A percentile compares a stretch with the other conserved stretches of the same genome.
phyloP scores from a whole-genome alignment of 2,888 invertebrate species.

The Dorcus parallelipipedus region DNA sequence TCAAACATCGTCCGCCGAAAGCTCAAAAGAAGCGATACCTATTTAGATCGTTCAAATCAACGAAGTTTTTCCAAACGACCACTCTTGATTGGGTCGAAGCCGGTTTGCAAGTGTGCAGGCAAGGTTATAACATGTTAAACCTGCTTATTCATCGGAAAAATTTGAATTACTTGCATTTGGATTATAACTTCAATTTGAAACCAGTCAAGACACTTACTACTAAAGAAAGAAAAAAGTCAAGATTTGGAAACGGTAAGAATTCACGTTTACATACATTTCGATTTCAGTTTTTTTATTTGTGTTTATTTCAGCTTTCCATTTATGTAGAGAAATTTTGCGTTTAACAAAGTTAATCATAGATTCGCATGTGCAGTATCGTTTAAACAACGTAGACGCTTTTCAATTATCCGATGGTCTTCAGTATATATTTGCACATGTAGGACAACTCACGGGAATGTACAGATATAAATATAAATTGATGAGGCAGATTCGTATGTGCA shows the following conservation, averaged over 20 bases:
- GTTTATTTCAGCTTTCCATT: constrained; percentile 81
- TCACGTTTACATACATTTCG: neutral
- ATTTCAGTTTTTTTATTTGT: constrained; percentile 10
- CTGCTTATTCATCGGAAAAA: constrained; percentile 98
- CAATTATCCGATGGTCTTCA: constrained; percentile 97
- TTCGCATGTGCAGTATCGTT: constrained; percentile 97
- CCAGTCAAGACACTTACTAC: constrained; percentile 99
- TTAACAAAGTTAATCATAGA: constrained; percentile 98
- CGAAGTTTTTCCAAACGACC: constrained; percentile 99
- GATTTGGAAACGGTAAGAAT: constrained; percentile 83
- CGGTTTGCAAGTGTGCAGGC: constrained; percentile 95
- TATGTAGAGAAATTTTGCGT: constrained; percentile 98
- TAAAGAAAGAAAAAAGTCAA: constrained; percentile 98
- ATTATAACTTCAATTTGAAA: constrained; percentile 99
- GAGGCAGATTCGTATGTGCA: constrained; percentile 99
- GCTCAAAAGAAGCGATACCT: constrained; percentile 97
- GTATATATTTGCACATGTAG: constrained; percentile 99
- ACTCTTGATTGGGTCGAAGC: constrained; percentile 99
- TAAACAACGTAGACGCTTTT: constrained; percentile 99
- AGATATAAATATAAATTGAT: constrained; percentile 98
- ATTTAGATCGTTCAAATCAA: constrained; percentile 98
- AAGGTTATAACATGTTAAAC: constrained; percentile 99
- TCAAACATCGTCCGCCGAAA: constrained; percentile 97
- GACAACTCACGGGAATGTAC: constrained; percentile 99
- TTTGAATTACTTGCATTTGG: constrained; percentile 97